Percentiles rank a stretch among this genome's conserved stretches.
phyloP scores from a whole-genome alignment of 2,113 vertebrate genomes.

The Aleadryas rufinucha region DNA sequence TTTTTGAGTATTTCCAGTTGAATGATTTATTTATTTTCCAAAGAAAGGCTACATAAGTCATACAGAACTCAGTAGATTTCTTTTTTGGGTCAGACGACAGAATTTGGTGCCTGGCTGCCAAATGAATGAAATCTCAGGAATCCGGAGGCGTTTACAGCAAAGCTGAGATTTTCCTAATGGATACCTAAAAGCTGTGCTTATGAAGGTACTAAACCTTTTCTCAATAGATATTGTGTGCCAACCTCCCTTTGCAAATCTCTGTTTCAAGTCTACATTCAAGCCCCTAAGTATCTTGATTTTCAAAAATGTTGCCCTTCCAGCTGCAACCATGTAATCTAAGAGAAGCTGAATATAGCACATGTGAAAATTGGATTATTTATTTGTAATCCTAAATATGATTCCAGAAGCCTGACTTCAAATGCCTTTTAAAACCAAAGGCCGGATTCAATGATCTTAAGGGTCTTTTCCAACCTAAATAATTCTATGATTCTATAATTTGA shows the following conservation, averaged over 20 bases:
- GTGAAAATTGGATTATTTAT: neutral
- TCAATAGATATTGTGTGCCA: neutral
- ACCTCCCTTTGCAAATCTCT: neutral
- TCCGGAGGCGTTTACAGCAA: conserved; percentile 1
- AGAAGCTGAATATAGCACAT: neutral
- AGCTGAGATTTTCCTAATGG: conserved; percentile 47
- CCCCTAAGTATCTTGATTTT: neutral
- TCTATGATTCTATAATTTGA: neutral
- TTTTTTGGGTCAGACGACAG: neutral
- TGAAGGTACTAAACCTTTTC: neutral
- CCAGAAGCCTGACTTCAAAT: neutral
- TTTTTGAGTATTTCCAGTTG: conserved; percentile 53
- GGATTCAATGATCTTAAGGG: neutral
- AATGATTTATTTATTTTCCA: conserved; percentile 66
- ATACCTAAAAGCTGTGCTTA: neutral
- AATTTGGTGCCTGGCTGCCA: conserved; percentile 30
- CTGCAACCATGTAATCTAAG: neutral
- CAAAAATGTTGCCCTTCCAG: neutral
- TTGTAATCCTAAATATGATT: neutral
- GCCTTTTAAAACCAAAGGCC: neutral
- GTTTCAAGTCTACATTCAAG: neutral
- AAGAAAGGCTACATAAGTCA: conserved; percentile 41
- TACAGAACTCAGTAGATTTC: neutral
- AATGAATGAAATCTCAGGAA: conserved; percentile 44
- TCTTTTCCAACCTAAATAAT: neutral